These are phyloP conservation scores for Columbina picui DNA, from an alignment of 2,113 vertebrate species.

Conservation along the genomic window DNA sequence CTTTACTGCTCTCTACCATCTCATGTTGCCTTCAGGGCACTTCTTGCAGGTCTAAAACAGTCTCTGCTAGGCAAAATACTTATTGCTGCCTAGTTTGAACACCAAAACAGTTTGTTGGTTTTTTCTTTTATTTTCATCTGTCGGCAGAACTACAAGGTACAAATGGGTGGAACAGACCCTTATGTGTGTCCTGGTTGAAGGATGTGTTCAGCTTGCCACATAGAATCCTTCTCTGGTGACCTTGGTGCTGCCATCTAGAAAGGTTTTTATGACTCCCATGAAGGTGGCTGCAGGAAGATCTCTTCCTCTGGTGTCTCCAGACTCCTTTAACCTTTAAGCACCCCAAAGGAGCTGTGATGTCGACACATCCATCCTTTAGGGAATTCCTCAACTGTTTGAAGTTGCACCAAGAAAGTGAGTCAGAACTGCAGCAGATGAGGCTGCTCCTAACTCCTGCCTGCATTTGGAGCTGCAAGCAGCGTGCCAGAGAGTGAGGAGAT, in stretches of 20 bases:
- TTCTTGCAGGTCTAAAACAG: neutral
- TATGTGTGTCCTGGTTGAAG: neutral
- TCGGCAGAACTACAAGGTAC: neutral
- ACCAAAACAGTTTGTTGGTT: neutral
- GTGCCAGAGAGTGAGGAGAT: neutral
- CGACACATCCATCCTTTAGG: neutral
- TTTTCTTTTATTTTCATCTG: neutral
- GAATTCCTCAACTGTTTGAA: slow-evolving; percentile 13
- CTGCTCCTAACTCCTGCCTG: neutral
- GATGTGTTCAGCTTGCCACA: neutral
- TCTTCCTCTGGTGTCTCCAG: neutral
- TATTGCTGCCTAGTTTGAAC: neutral
- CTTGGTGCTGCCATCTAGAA: neutral
- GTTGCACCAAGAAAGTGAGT: slow-evolving; percentile 9
- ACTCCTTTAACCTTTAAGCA: neutral
- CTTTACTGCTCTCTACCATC: neutral
- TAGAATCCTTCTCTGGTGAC: neutral
- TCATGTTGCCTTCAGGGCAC: neutral
- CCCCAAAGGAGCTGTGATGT: neutral
- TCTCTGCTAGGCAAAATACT: neutral
- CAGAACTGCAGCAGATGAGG: slow-evolving; percentile 20
- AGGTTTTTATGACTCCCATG: neutral
- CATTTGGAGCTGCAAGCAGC: accelerated
- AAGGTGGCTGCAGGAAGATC: neutral
- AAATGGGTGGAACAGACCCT: neutral